Base-by-base conservation (phyloP, 1,140 invertebrate genomes). In the Drosophila persimilis region DNA sequence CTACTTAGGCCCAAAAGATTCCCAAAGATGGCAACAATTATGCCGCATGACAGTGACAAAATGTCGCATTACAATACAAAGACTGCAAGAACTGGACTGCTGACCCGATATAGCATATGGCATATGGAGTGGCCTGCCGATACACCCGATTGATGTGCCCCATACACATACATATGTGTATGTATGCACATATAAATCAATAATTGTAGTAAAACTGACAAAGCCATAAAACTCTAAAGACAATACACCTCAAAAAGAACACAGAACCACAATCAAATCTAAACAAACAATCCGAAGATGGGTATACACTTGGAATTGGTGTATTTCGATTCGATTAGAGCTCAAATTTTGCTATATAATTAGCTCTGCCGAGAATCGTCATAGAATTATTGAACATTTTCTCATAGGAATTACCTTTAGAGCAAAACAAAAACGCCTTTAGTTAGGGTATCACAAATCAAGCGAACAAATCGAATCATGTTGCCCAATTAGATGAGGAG, bases 31-130 rank as follows among this genome's bases (percentile, higher is more conserved):
- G 64, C 60, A 80, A 78, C 73, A 86, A 86, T 86, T 86, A 86
- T 70, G 26, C 43, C 48, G 51, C 81, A 86, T 86, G 81, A 86
- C 81, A 81, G 46, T 71, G 77, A 72, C 74, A 86, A 77, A 86
- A 86, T 67, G 65, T 55, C 65, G 62, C 65, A 47, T 43, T 67
- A 66, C 50, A 41, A 31, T 41, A 31, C 35, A 63, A 13, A 67
- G 24, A 66, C 43, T 9, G 39, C 48, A 29, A 66, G 43, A 55
- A 39, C 35, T 39, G 39, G 9, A 11, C 13, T 26, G 39, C 31
- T 44, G 15, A 46, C 15, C 24, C 22, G 20, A 26, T 0, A 55
- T 24, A 8, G 53, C 2, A 11, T 56, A 55, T 24, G 13, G 53
- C 2, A 11, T 56, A 51, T 51, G 17, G 24, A 26, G 17, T 51